These are phyloP conservation scores for Eupithecia exiguata DNA, from an alignment of 2,888 invertebrate genomes.

Conservation along the genomic window DNA sequence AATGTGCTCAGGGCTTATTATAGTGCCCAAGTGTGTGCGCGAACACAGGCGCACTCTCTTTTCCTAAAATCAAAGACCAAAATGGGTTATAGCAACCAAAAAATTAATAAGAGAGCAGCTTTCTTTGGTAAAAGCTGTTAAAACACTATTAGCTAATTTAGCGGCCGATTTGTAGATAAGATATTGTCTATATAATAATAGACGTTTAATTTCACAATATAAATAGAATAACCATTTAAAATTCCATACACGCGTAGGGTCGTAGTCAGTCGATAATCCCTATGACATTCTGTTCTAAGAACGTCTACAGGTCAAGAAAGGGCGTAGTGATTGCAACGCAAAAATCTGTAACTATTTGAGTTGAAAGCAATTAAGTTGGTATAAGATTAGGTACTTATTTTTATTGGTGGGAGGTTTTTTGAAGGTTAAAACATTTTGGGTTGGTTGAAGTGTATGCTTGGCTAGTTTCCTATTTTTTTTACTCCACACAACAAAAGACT, in stretches of 20 bases:
- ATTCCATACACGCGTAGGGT: conserved; percentile 61
- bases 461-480: too few species aligned
- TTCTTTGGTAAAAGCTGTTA: background rate
- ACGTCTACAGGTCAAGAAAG: conserved; percentile 71
- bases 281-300: conserved; percentile 67
- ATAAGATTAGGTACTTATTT: conserved; percentile 40
- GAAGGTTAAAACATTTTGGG: conserved; percentile 14
- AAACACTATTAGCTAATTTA: background rate
- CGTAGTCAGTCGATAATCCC: conserved; percentile 66
- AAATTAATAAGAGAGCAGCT: background rate
- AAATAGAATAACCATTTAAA: conserved; percentile 55
- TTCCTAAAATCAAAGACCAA: too few species aligned
- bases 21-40: too few species aligned
- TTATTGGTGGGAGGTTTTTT: conserved; percentile 38
- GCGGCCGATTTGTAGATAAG: background rate
- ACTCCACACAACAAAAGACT: too few species aligned
- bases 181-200: background rate
- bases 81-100: too few species aligned
- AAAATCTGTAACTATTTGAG: conserved; percentile 56
- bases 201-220: conserved; percentile 30
- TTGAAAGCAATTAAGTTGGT: conserved; percentile 54
- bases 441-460: background rate
- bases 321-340: conserved; percentile 58
- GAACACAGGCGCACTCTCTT: too few species aligned
- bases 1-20: too few species aligned